Evolutionary conservation across 2,113 vertebrate genomes (phyloP).

Genomic region (Nothobranchius kuhntae): DNA sequence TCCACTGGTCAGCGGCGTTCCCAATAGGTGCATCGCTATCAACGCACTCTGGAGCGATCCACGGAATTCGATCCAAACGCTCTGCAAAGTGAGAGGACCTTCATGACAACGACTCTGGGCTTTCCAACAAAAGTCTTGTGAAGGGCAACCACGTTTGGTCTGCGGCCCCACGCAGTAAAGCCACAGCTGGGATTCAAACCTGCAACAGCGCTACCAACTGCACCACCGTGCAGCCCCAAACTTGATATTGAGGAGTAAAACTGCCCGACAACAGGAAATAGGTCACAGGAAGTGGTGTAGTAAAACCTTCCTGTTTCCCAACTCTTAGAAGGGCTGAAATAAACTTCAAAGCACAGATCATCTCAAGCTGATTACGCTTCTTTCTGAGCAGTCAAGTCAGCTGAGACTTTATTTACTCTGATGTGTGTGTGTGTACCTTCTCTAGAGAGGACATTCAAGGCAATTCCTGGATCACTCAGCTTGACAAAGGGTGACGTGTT

Average conservation of each 20-base stretch:
- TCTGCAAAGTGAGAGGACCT: conserved; percentile 70
- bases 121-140: neutral
- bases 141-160: no score
- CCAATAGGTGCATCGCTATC: conserved; percentile 64
- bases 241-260: conserved; percentile 18
- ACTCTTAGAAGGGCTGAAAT: conserved; percentile 32
- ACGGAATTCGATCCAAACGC: conserved; percentile 89
- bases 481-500: conserved; percentile 87
- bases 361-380: neutral
- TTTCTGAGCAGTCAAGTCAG: neutral
- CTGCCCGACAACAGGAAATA: conserved; percentile 50
- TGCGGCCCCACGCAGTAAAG: no score
- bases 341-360: conserved; percentile 9
- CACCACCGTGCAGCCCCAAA: neutral
- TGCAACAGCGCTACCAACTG: no score
- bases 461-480: conserved; percentile 90
- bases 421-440: conserved; percentile 77
- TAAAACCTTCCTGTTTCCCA: conserved; percentile 57
- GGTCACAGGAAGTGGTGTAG: conserved; percentile 55
- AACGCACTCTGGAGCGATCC: conserved; percentile 91
- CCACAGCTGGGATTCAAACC: no score
- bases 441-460: conserved; percentile 82
- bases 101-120: neutral
- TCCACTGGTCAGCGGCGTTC: conserved; percentile 87
- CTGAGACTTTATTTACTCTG: neutral